Conservation (phyloP, 2,113 vertebrate species). For the Nerophis lumbriciformis region DNA sequence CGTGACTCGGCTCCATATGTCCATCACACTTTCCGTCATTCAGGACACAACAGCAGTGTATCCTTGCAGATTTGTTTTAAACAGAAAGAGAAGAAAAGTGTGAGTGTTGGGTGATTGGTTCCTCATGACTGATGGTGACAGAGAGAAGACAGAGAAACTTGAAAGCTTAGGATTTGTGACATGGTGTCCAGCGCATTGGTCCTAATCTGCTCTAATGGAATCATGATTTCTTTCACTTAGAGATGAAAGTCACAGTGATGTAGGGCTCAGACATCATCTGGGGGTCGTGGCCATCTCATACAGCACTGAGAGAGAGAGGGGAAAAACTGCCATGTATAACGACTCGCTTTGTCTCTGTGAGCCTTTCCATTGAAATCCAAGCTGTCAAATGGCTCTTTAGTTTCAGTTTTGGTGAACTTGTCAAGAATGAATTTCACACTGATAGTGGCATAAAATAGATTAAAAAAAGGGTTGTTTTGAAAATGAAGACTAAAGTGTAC, state of each 20-base stretch:
- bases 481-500: too few relatives aligned
- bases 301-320: conserved; percentile 14
- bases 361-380: conserved; percentile 2
- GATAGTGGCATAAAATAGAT: not conserved
- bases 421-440: not conserved
- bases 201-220: conserved; percentile 66
- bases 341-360: conserved; percentile 2
- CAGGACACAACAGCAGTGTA: conserved; percentile 6
- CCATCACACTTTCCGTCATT: conserved; percentile 11
- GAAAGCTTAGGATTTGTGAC: conserved; percentile 60
- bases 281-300: conserved; percentile 21
- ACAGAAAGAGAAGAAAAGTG: conserved; percentile 10
- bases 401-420: conserved; percentile 4
- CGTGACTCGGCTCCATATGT: conserved; percentile 1
- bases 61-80: conserved; percentile 3
- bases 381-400: not conserved
- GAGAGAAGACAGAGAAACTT: conserved; percentile 38
- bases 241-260: conserved; percentile 46
- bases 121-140: conserved; percentile 30
- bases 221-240: conserved; percentile 59
- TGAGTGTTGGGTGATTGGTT: conserved; percentile 22
- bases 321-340: conserved; percentile 10
- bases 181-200: conserved; percentile 50
- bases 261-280: conserved; percentile 34
- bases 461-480: not conserved